Conservation (phyloP, 2,888 invertebrate genomes). For the Adineta ricciae region DNA sequence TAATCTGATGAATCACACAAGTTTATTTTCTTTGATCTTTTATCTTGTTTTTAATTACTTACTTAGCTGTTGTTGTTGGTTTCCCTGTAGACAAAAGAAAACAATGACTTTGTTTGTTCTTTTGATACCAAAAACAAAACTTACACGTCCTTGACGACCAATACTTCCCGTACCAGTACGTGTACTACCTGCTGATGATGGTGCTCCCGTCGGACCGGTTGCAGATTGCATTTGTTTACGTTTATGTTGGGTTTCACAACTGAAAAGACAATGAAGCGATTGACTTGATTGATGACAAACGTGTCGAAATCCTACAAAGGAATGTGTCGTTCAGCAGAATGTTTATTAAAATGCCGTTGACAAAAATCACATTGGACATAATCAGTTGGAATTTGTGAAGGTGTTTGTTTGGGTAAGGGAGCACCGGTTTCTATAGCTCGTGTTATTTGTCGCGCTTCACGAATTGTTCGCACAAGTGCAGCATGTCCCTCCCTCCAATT, state of each 20-base stretch:
- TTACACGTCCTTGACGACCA: neutral
- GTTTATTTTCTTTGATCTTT: neutral
- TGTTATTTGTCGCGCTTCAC: conserved; percentile 73
- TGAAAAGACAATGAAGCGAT: neutral
- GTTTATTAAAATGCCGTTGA: conserved; percentile 70
- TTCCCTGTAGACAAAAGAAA: neutral
- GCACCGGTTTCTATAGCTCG: conserved; percentile 48
- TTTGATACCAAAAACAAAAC: neutral
- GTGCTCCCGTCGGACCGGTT: neutral
- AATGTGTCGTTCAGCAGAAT: conserved; percentile 85
- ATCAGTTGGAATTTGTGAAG: conserved; percentile 44
- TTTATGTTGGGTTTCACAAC: conserved; percentile 23
- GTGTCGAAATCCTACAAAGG: conserved; percentile 57
- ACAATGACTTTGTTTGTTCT: neutral
- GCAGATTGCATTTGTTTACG: conserved; percentile 6
- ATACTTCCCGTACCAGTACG: neutral
- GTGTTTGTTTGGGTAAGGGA: conserved; percentile 53
- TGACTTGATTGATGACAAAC: neutral
- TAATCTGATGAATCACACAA: neutral
- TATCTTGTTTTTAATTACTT: neutral
- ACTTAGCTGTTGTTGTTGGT: neutral
- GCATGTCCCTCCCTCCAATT: conserved; percentile 87
- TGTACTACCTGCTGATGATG: neutral
- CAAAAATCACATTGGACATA: conserved; percentile 74
- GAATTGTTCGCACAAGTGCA: conserved; percentile 78